A percentile compares a stretch with the other conserved stretches of the same genome.
Conservation (phyloP, 2,113 vertebrate genomes). For the Cavia aperea region DNA sequence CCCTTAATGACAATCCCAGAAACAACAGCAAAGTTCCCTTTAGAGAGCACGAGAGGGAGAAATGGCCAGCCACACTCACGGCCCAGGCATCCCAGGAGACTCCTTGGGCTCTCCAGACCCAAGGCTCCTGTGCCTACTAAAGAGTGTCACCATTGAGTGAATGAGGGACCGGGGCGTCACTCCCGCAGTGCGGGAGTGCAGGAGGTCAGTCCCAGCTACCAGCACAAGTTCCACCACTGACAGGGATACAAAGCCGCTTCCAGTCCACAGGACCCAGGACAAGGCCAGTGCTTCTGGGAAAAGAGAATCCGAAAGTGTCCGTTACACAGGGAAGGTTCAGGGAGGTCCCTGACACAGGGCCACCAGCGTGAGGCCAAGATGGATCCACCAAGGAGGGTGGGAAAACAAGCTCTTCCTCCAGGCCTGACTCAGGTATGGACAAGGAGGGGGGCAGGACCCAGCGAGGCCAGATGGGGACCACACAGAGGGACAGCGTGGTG, state of each 20-base stretch:
- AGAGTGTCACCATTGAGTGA: not conserved
- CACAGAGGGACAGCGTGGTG: rapidly evolving
- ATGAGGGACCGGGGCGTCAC: rapidly evolving
- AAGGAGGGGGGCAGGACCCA: rapidly evolving
- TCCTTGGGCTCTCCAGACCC: not conserved
- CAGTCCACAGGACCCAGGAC: rapidly evolving
- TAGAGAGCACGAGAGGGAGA: not conserved
- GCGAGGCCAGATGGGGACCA: rapidly evolving
- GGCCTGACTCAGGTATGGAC: not conserved
- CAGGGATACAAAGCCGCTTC: too few relatives aligned
- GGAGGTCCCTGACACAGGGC: rapidly evolving
- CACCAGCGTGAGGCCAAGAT: not conserved
- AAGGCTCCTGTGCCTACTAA: rapidly evolving
- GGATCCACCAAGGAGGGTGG: not conserved
- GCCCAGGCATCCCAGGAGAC: rapidly evolving
- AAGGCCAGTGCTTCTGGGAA: too few relatives aligned
- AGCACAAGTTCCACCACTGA: not conserved
- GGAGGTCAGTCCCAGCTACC: rapidly evolving
- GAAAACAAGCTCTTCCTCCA: too few relatives aligned
- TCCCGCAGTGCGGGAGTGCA: rapidly evolving
- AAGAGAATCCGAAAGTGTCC: not conserved
- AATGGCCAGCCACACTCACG: rapidly evolving
- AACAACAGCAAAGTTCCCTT: too few relatives aligned
- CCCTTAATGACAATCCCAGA: not conserved
- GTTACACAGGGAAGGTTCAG: rapidly evolving